Percentiles rank a stretch among this genome's conserved stretches.
These are phyloP conservation scores for Dolichopus griseipennis DNA, from an alignment of 2,888 invertebrate genomes.

Conservation along the genomic window DNA sequence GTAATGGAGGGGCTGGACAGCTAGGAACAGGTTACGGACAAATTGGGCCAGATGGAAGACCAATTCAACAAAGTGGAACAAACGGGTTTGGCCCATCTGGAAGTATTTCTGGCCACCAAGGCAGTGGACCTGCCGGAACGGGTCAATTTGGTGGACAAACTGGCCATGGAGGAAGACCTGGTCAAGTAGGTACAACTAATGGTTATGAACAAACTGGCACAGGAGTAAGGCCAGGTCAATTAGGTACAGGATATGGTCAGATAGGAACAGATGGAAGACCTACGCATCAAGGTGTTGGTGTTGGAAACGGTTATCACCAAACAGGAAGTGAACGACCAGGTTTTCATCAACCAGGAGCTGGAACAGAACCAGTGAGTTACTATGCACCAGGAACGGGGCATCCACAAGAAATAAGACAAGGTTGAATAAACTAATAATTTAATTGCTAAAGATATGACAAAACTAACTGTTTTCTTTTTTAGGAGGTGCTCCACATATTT, in stretches of 20 bases:
- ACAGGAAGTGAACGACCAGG: background rate
- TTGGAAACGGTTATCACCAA: background rate
- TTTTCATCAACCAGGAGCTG: background rate
- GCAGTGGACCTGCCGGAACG: background rate
- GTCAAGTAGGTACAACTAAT: background rate
- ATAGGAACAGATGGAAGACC: background rate
- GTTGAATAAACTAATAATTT: background rate
- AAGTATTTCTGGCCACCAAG: background rate
- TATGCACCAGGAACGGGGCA: background rate
- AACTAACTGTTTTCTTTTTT: background rate
- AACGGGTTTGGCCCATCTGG: background rate
- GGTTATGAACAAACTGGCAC: background rate
- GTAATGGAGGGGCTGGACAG: conserved; percentile 11
- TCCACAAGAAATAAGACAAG: background rate
- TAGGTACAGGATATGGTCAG: background rate
- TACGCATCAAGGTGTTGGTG: background rate
- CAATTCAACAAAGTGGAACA: background rate
- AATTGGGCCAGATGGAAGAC: too few relatives aligned
- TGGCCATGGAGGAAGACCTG: background rate
- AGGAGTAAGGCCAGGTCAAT: background rate
- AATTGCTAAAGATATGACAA: too few relatives aligned
- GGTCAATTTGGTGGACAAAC: background rate
- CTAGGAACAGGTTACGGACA: background rate
- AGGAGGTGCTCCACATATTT: conserved; percentile 13
- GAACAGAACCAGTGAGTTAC: background rate